Base-by-base conservation (phyloP, 2,888 invertebrate genomes). In the Erpobdella octoculata region DNA sequence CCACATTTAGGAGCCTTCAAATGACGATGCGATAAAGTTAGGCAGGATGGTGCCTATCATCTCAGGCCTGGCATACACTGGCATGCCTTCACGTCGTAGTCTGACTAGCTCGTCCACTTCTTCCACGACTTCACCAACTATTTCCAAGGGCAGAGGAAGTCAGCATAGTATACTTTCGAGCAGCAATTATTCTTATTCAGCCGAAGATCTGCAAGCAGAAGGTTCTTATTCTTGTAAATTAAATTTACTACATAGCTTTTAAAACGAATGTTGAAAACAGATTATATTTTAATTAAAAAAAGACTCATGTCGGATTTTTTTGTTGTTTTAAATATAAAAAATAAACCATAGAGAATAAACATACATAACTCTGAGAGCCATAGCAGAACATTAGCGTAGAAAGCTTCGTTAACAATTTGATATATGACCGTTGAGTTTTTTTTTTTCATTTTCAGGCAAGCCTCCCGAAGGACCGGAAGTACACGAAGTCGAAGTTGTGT, bases 401-500 rank as follows among this genome's bases (percentile, higher is more conserved):
- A n/a, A n/a, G n/a, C n/a, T n/a, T n/a, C n/a, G n/a, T n/a, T n/a
- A n/a, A n/a, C n/a, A n/a, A n/a, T n/a, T n/a, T n/a, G n/a, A n/a
- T n/a, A n/a, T n/a, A n/a, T n/a, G n/a, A n/a, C n/a, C n/a, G n/a
- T n/a, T 15, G 21, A 58, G 6, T 8, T 28, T 12, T n/a, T n/a
- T n/a, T n/a, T n/a, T n/a, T n/a, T n/a, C n/a, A n/a, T n/a, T 25
- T n/a, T n/a, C 36, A 61, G 66, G 58, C 31, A 71, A 65, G 36
- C 48, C 28, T 21, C 25, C 12, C 1, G 72, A 72, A 21, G 72
- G 72, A 31, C 72, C 72, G 21, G 72, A 72, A 75, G 89, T 89
- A 70, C 91, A 90, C 71, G 89, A 90, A 75, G 91, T 91, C 78
- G 89, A 89, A 71, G 88, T 91, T 69, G 89, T 91, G 76, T 85